Conservation (phyloP, 1,140 invertebrate genomes). For the Euwallacea similis region DNA sequence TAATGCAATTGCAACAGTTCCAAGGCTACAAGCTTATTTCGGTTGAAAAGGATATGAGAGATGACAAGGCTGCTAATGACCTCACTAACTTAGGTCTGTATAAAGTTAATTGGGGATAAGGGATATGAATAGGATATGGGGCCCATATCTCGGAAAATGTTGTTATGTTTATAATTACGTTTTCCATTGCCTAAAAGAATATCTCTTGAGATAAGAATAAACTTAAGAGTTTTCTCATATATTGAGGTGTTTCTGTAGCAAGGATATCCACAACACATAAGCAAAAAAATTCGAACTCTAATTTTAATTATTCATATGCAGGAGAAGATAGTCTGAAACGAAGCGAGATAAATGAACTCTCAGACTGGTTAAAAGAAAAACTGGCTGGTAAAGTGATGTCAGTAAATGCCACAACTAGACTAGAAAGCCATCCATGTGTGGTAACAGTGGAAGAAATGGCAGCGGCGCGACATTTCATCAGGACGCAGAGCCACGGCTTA, state of each 20-base stretch:
- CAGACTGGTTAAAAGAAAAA: conserved; percentile 75
- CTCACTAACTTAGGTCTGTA: conserved; percentile 56
- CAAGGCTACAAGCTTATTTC: conserved; percentile 79
- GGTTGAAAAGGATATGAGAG: conserved; percentile 92
- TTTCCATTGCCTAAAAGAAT: too few species aligned
- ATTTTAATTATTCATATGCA: conserved; percentile 41
- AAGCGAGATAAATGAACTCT: conserved; percentile 73
- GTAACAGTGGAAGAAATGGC: conserved; percentile 96
- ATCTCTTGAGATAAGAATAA: too few species aligned
- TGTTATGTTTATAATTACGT: too few species aligned
- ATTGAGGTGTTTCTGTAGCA: too few species aligned
- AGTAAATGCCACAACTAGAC: conserved; percentile 78
- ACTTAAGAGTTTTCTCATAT: too few species aligned
- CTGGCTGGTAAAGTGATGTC: conserved; percentile 78
- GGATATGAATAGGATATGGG: too few species aligned
- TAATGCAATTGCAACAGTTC: conserved; percentile 87
- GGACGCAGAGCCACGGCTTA: conserved; percentile 82
- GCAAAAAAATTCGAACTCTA: not conserved
- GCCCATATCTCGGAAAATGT: too few species aligned
- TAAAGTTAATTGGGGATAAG: not conserved
- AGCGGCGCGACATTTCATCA: conserved; percentile 90
- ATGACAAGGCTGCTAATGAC: conserved; percentile 64
- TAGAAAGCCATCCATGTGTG: conserved; percentile 90
- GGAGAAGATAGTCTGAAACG: conserved; percentile 70
- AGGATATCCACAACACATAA: too few species aligned